Conservation (phyloP, 2,797 vertebrate genomes). For the Chrysocyon brachyurus region DNA sequence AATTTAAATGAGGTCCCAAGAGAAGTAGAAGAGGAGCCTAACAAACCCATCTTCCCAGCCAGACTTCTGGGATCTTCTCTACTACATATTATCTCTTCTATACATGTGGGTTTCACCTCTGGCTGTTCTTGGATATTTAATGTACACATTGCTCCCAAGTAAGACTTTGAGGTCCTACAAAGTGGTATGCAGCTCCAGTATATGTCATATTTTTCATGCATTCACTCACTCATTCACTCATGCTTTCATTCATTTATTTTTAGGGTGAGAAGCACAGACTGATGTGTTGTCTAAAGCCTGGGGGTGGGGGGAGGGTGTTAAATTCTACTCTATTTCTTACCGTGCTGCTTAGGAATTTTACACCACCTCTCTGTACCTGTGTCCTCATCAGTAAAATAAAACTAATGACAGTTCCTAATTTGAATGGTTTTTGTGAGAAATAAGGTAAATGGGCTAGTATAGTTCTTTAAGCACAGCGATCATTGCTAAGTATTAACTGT, state of each 20-base stretch:
- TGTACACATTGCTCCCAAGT: fast-evolving
- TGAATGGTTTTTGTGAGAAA: not conserved
- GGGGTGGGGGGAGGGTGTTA: not conserved
- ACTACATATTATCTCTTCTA: not conserved
- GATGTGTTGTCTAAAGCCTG: not conserved
- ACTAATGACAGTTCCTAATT: not conserved
- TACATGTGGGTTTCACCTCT: fast-evolving
- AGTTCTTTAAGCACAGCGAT: not conserved
- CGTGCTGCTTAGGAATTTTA: not conserved
- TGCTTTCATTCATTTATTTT: not conserved
- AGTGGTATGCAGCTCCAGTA: not conserved
- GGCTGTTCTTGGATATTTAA: not conserved
- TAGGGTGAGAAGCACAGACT: not conserved
- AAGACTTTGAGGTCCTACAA: not conserved
- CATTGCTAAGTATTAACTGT: not conserved
- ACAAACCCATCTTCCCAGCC: not conserved
- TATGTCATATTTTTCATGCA: not conserved
- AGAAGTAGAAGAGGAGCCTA: not conserved
- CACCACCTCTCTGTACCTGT: not conserved
- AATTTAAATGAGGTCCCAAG: not conserved
- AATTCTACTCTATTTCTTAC: not conserved
- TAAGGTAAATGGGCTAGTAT: not conserved
- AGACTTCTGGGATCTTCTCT: not conserved
- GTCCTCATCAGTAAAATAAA: not conserved
- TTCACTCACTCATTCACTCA: not conserved